Conservation (phyloP, 2,113 vertebrate species). For the Platysternon megacephalum region DNA sequence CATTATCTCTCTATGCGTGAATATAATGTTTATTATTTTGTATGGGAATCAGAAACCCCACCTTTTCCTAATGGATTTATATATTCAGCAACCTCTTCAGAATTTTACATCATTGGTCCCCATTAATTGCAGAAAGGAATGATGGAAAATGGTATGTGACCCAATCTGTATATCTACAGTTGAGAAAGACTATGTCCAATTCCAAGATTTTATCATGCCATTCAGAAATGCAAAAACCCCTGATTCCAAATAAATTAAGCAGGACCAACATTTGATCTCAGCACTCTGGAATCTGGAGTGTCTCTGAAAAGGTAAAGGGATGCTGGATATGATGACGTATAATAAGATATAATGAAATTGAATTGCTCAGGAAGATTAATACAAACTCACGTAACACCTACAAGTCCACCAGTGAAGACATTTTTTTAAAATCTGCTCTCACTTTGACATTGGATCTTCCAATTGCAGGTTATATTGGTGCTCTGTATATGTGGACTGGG, state of each 20-base stretch:
- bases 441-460: not conserved
- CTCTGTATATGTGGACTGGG: not conserved
- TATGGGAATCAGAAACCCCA: not conserved
- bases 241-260: not conserved
- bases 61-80: not conserved
- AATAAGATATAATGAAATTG: not conserved
- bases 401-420: not conserved
- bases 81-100: not conserved
- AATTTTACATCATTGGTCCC: not conserved
- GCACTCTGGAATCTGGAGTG: not conserved
- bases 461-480: not conserved
- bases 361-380: conserved; percentile 8
- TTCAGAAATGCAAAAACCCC: not conserved
- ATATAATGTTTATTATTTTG: not conserved
- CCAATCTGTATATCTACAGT: not conserved
- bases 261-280: not conserved
- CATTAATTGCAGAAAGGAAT: not conserved
- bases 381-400: conserved; percentile 13
- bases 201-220: not conserved
- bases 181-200: not conserved
- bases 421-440: not conserved
- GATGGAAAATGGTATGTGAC: not conserved
- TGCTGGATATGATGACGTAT: not conserved
- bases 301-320: not conserved
- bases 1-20: not conserved